phyloP scores from a whole-genome alignment of 2,113 vertebrate genomes.

The Percopsis transmontana region DNA sequence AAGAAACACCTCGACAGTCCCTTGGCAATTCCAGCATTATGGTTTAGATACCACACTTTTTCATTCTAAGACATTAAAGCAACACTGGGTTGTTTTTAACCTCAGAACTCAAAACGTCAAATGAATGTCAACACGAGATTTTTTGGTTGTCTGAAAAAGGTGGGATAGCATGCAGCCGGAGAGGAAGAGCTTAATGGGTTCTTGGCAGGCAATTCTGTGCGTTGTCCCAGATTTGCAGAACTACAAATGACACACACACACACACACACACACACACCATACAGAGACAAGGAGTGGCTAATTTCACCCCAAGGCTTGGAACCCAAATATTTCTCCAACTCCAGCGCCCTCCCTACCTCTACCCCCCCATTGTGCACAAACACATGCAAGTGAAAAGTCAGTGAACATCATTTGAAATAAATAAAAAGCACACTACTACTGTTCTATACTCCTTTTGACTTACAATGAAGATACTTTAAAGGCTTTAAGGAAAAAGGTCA shows the following conservation, averaged over 20 bases:
- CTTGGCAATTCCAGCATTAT: too few relatives aligned
- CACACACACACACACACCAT: background rate
- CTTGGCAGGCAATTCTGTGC: background rate
- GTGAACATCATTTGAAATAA: background rate
- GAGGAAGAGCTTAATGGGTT: constrained; percentile 17
- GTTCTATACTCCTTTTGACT: too few relatives aligned
- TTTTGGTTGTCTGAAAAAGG: background rate
- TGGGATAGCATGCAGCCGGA: background rate
- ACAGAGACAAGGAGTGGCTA: constrained; percentile 1
- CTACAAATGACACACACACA: background rate
- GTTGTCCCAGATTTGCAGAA: background rate
- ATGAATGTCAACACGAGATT: background rate
- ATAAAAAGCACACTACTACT: background rate
- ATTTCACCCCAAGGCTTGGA: constrained; percentile 20
- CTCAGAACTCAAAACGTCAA: background rate
- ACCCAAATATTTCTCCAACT: constrained; percentile 19
- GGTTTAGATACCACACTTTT: too few relatives aligned
- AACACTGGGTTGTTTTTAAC: background rate
- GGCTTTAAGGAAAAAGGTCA: background rate
- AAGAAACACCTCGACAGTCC: too few relatives aligned
- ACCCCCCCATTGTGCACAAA: background rate
- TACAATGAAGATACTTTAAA: background rate
- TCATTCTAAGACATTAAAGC: background rate
- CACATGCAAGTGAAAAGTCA: background rate
- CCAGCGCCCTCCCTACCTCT: too few relatives aligned